Evolutionary conservation across 1,140 invertebrate species (phyloP).

Genomic region (Zaprionus ornatus): DNA sequence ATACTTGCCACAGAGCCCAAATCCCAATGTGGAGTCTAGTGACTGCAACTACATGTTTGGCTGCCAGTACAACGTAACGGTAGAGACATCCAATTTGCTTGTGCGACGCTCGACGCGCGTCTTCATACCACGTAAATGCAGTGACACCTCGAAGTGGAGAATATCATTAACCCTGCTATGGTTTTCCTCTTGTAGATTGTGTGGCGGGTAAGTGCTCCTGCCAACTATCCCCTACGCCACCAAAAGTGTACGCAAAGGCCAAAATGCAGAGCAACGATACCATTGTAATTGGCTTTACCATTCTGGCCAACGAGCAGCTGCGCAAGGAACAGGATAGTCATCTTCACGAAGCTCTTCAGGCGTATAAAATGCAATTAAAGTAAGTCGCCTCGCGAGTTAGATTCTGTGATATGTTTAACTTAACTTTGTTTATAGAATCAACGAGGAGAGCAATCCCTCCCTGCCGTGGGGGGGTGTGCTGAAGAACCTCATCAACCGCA

Average conservation of each 20-base stretch:
- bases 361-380: constrained; percentile 67
- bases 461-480: constrained; percentile 72
- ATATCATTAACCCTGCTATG: not conserved
- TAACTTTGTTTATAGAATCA: constrained; percentile 49
- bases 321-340: constrained; percentile 46
- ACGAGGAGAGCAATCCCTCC: constrained; percentile 73
- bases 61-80: constrained; percentile 69
- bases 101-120: constrained; percentile 50
- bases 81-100: constrained; percentile 70
- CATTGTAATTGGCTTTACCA: constrained; percentile 59
- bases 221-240: constrained; percentile 42
- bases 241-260: constrained; percentile 51
- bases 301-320: constrained; percentile 53
- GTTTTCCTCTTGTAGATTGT: constrained; percentile 48
- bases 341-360: constrained; percentile 42
- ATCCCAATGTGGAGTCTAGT: constrained; percentile 58
- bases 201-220: constrained; percentile 68
- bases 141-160: not conserved
- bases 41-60: constrained; percentile 80
- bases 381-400: constrained; percentile 28
- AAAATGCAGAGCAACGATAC: constrained; percentile 68
- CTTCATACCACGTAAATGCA: constrained; percentile 60
- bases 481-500: constrained; percentile 55
- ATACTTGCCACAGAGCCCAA: constrained; percentile 63
- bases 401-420: not conserved